These are phyloP conservation scores for Bucorvus abyssinicus DNA, from an alignment of 2,797 vertebrate genomes.

Conservation along the genomic window DNA sequence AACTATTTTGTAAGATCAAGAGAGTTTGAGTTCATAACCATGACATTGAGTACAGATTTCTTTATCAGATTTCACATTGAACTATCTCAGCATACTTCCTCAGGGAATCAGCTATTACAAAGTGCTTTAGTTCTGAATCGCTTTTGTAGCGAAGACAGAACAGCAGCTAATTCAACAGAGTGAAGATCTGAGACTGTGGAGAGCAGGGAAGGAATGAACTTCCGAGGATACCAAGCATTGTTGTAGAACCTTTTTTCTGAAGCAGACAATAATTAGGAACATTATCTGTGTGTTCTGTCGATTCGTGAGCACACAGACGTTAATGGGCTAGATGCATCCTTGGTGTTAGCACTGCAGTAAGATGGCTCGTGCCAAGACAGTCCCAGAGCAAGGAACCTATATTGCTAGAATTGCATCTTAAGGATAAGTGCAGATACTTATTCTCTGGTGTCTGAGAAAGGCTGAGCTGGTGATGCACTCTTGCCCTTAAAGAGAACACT, in stretches of 20 bases:
- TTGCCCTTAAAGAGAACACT: conserved; percentile 1
- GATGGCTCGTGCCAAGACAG: background rate
- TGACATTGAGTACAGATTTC: background rate
- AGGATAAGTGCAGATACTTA: conserved; percentile 45
- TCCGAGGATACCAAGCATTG: background rate
- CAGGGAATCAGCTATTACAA: background rate
- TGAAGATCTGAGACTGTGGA: background rate
- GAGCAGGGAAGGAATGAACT: background rate
- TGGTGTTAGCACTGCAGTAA: conserved; percentile 5
- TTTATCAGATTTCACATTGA: background rate
- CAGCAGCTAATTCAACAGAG: background rate
- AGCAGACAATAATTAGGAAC: background rate
- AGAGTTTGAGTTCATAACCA: background rate
- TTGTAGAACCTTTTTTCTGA: background rate
- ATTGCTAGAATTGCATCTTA: conserved; percentile 36
- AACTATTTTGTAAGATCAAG: background rate
- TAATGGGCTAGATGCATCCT: conserved; percentile 32
- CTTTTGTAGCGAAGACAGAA: background rate
- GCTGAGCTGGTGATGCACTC: conserved; percentile 11
- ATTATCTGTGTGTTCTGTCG: background rate
- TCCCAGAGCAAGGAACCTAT: conserved; percentile 22
- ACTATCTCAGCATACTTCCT: background rate
- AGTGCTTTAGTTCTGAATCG: background rate
- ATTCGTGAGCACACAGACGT: background rate
- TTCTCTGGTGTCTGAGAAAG: conserved; percentile 11